Percentiles rank a stretch among this genome's conserved stretches.
Conservation (phyloP, 2,888 invertebrate species). For the Drosophila formosana region DNA sequence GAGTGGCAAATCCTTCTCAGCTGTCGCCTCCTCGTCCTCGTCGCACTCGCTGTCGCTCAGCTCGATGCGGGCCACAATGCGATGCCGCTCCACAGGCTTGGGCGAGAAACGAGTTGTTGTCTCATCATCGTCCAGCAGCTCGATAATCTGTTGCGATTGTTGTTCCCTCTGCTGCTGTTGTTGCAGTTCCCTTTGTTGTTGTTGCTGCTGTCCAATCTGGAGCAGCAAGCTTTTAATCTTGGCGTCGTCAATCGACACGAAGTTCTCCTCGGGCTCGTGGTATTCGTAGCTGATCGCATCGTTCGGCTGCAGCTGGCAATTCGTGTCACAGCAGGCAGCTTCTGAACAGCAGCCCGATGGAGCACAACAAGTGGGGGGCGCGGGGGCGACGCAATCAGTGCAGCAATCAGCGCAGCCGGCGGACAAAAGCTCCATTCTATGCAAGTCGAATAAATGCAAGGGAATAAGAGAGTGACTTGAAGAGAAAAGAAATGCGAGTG, state of each 20-base stretch:
- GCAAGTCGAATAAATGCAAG: constrained; percentile 3
- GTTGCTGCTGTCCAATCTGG: constrained; percentile 77
- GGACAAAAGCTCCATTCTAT: constrained; percentile 60
- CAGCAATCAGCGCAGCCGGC: constrained; percentile 64
- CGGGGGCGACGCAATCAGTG: constrained; percentile 45
- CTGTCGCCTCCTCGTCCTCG: constrained; percentile 24
- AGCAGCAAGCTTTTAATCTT: constrained; percentile 82
- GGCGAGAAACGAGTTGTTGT: constrained; percentile 53
- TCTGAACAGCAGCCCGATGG: constrained; percentile 21
- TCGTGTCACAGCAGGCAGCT: constrained; percentile 60
- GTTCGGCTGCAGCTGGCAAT: constrained; percentile 47
- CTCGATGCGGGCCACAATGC: constrained; percentile 79
- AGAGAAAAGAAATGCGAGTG: not conserved
- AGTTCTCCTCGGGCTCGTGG: constrained; percentile 83
- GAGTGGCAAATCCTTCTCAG: constrained; percentile 57
- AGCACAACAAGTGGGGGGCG: constrained; percentile 52
- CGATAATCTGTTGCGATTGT: constrained; percentile 69
- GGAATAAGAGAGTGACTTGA: not conserved
- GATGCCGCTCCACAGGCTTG: constrained; percentile 56
- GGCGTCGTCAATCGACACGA: constrained; percentile 84
- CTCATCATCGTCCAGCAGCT: constrained; percentile 78
- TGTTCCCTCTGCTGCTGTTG: constrained; percentile 27
- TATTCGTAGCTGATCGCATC: constrained; percentile 73
- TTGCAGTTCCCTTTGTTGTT: constrained; percentile 31
- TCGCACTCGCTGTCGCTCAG: constrained; percentile 74